Evolutionary conservation across 1,140 invertebrate genomes (phyloP), one percentile per base, ranked within the genome.

Genomic region (Drosophila quadrilineata): DNA sequence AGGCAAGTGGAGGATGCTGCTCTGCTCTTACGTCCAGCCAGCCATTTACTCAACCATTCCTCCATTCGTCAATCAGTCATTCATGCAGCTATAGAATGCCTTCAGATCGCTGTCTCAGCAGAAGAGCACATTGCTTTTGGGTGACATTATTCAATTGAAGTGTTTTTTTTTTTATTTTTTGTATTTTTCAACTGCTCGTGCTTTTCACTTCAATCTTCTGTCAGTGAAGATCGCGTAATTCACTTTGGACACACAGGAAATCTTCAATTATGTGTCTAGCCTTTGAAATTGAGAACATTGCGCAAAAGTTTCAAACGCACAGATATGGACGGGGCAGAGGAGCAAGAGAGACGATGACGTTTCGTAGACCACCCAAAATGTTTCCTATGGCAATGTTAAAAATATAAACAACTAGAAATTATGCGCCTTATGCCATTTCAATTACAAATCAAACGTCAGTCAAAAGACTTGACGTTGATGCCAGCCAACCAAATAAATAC

Each of bases 401-500:
- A 53, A 45, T 50, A 69, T 63, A 60, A 77, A 77, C 75, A 73
- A 70, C 64, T 58, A 54, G 46, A 75, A 75, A 77, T 72, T 69
- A 67, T 72, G 74, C 69, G 54, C 17, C 50, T n/a, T n/a, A n/a
- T 41, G 50, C 49, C 50, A 48, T 68, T 77, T 69, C 75, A 77
- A 77, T 79, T 79, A 77, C 75, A 77, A 79, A 79, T 77, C 75
- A 79, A 79, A 77, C 75, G 75, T 77, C 75, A 64, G 74, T 77
- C 74, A 69, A 50, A 58, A 38, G 26, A 3, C 24, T 28, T 57
- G 59, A 75, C 56, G 52, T 53, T 41, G 58, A 8, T 53, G 43
- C 17, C 46, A 14, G 60, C 60, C 50, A 64, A 48, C 54, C 52
- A 66, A 71, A 71, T 54, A 35, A 58, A 31, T 26, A 38, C 21